Evolutionary conservation across 2,113 vertebrate species (phyloP).

Genomic region (Condylura cristata): DNA sequence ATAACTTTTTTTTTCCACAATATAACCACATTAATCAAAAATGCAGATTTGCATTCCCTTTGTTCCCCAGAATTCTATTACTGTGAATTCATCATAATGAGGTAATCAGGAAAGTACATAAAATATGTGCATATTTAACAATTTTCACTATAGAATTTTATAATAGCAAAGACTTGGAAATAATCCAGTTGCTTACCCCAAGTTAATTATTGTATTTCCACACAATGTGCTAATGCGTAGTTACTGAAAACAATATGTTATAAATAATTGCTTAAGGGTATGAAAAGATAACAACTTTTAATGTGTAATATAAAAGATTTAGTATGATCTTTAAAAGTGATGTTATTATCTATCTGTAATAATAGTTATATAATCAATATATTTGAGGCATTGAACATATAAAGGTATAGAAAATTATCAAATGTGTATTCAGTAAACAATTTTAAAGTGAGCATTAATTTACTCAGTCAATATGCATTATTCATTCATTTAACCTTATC

Average conservation of each 20-base stretch:
- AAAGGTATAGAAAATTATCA: conserved; percentile 15
- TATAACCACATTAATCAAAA: background rate
- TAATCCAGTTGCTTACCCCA: conserved; percentile 15
- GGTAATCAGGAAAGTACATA: background rate
- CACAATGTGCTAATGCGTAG: background rate
- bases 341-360: background rate
- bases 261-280: background rate
- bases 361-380: background rate
- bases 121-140: background rate
- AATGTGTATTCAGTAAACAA: background rate
- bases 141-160: conserved; percentile 24
- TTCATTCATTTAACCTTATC: background rate
- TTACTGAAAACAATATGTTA: conserved; percentile 17
- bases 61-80: background rate
- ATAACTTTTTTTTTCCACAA: background rate
- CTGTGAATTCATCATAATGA: conserved; percentile 26
- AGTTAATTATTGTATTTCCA: conserved; percentile 23
- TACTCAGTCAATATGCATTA: background rate
- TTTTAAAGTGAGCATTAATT: background rate
- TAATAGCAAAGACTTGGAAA: conserved; percentile 12
- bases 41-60: background rate
- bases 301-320: conserved; percentile 19
- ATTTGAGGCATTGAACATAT: background rate
- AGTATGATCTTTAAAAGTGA: background rate
- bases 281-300: background rate